Base-by-base conservation (phyloP, 2,888 invertebrate species). In the Pyrgus malvae region DNA sequence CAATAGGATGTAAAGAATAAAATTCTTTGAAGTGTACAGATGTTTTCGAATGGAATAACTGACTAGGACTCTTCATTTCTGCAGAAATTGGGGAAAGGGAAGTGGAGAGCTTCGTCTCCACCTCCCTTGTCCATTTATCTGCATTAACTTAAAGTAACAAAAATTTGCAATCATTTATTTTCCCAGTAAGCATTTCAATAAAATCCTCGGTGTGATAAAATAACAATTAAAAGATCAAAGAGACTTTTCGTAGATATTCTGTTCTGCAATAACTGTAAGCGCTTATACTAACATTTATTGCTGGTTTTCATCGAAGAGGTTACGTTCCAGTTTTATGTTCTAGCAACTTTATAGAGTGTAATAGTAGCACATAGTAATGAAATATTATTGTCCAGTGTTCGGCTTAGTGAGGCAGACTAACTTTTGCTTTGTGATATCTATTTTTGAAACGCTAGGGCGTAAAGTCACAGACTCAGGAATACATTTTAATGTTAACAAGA, bases 251-350 rank as follows among this genome's bases (percentile, higher is more conserved):
- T 29, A 55, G 55, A 48, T 55, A 56, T 27, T 16, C 17, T 21
- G 41, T 54, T 55, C 49, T 55, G 46, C 59, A 55, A 56, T 64
- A 63, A 61, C 44, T 37, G 25, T 59, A 60, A 58, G 57, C 55
- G 56, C 61, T 61, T 62, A 62, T 63, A 56, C 57, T 59, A 58
- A 66, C 65, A 61, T 69, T 69, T 63, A 66, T 58, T 49, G 62
- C 61, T 55, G 61, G 59, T 61, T 59, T 63, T 63, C 65, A 60
- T 58, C 56, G 56, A 57, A 60, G 64, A 60, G 56, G 48, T 59
- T 56, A 55, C 62, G 42, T 65, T 64, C 48, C 51, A 48, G 54
- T 54, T 60, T 64, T 66, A 64, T 64, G 60, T 59, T 37, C 55
- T 42, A 57, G 23, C 46, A 49, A 59, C 60, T 63, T 65, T 68